Base-by-base conservation (phyloP, 2,888 invertebrate genomes). In the Tenthredo mesomela region DNA sequence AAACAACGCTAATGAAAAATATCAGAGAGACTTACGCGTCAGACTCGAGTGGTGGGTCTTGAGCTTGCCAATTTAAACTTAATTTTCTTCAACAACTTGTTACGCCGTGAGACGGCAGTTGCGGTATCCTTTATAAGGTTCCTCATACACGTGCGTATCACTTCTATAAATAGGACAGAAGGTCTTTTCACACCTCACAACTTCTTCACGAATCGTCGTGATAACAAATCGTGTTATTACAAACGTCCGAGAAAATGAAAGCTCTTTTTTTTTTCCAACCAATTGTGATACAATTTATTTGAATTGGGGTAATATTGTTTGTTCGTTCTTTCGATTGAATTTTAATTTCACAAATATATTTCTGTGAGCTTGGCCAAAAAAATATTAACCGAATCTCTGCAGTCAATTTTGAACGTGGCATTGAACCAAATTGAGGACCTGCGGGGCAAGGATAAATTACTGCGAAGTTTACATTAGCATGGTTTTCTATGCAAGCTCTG, bases 81-180 rank as follows among this genome's bases (percentile, higher is more conserved):
- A 78, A 78, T 78, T 78, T 33, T 37, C 58, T 58, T 78, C n/a
- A 78, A 78, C 54, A 37, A 58, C 78, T 78, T 78, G 54, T 58
- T 50, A 58, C 54, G 21, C 10, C 10, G 37, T 21, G 21, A 12
- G 12, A 37, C 50, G 5, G 12, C 33, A 75, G 47, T 47, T 47
- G 47, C 61, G 61, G 61, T 25, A 7, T 43, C 12, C 47, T 75
- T 25, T 1, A 29, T n/a, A 43, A 29, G n/a, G 25, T 75, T 6
- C 10, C 15, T 37, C 2, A 29, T 70, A 70, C 33, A 25, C 61
- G 61, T 61, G 61, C 25, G 21, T 61, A 61, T 25, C 21, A 61
- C 61, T 25, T 61, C 25, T 9, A 21, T 61, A 61, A 2, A 10
- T 9, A 61, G 3, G 10, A 61, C 61, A 61, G 9, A 21, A 61